Evolutionary conservation across 1,140 invertebrate species (phyloP), one percentile per base, ranked within the genome.

Genomic region (Drosophila gunungcola): DNA sequence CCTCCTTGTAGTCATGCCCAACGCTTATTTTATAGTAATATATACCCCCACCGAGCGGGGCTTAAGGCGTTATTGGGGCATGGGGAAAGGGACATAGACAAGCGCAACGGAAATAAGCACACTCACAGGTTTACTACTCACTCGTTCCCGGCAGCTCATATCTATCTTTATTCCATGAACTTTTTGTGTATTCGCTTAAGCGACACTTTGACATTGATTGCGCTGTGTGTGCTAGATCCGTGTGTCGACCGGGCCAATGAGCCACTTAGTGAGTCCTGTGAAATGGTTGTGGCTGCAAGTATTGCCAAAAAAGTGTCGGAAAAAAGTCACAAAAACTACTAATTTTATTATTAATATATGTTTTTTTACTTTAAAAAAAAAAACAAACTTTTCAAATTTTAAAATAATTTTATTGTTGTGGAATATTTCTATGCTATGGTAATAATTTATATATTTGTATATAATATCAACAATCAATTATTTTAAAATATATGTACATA

Each of bases 21-120:
- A 74, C 81, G 68, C 73, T 85, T 73, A 75, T 75, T 88, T 82
- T 74, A 76, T 76, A 81, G 78, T 78, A 60, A 75, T 78, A 68
- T 72, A 86, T 82, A 74, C 80, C 29, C 46, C 64, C 61, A 72
- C 46, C 46, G 43, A 49, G 48, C 54, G 60, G 53, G 51, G 60
- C 61, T 85, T 78, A 56, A 43, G 82, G 64, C 51, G 58, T 53
- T 78, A 53, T 46, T 38, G 48, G 38, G 49, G 49, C 38, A 57
- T 36, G 70, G 60, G 38, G 53, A 11, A n/a, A 13, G 61, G 21
- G n/a, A 21, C 10, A 27, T 57, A 64, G 61, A 32, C 46, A 63
- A 78, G 63, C 58, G 60, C 73, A 74, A 51, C 69, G 69, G 54
- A 65, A 62, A 65, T 84, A 78, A 72, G 53, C 67, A 73, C 65